Percentiles rank a stretch among this genome's conserved stretches.
Evolutionary conservation across 2,113 vertebrate species (phyloP).

Genomic region (Rhizomys pruinosus): DNA sequence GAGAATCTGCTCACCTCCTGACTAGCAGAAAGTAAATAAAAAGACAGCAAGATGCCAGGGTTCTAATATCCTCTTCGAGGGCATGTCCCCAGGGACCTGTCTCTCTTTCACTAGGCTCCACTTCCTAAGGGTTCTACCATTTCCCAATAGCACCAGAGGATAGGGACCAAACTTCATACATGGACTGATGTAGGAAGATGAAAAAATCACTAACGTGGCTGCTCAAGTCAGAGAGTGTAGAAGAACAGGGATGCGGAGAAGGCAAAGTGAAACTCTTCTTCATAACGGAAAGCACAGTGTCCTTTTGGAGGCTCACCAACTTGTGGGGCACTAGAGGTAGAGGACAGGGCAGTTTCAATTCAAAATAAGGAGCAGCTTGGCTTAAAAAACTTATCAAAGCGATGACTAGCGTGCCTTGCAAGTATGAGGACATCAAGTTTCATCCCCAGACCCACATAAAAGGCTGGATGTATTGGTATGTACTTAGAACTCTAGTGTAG

Average conservation of each 20-base stretch:
- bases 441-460: too few species aligned
- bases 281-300: not conserved
- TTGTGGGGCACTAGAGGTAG: not conserved
- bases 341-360: not conserved
- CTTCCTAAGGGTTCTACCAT: not conserved
- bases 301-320: not conserved
- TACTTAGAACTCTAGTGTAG: too few species aligned
- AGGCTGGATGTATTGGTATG: too few species aligned
- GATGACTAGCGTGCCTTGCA: too few species aligned
- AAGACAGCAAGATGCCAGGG: not conserved
- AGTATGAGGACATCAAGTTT: too few species aligned
- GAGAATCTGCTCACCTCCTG: too few species aligned
- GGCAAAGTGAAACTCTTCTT: not conserved
- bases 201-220: not conserved
- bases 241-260: not conserved
- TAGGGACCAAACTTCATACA: not conserved
- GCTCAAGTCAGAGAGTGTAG: not conserved
- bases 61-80: too few species aligned
- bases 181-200: not conserved
- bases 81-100: too few species aligned
- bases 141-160: not conserved
- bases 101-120: not conserved
- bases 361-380: not conserved
- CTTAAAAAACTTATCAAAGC: not conserved
- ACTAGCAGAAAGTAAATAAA: too few species aligned